Percentiles rank a stretch among this genome's conserved stretches.
These are phyloP conservation scores for Pteronotus mesoamericanus DNA, from an alignment of 2,797 vertebrate species.

Conservation along the genomic window DNA sequence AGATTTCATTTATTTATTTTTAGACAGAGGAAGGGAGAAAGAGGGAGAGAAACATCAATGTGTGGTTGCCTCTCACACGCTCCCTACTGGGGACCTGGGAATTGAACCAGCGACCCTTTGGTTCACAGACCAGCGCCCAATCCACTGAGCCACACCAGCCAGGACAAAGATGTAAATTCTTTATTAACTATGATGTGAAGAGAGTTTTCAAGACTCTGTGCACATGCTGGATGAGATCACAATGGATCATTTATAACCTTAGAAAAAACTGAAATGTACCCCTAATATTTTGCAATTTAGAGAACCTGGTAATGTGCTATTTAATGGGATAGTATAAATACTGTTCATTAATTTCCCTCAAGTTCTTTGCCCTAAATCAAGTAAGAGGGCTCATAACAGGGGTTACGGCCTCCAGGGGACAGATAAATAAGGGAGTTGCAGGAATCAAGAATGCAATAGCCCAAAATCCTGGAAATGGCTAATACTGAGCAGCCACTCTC, in stretches of 20 bases:
- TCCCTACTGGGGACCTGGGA: too few species aligned
- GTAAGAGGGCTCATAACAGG: slow-evolving; percentile 49
- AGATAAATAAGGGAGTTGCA: slow-evolving; percentile 73
- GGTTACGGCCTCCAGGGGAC: slow-evolving; percentile 79
- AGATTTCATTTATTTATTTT: too few species aligned
- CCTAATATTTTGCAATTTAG: slow-evolving; percentile 57
- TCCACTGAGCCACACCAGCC: too few species aligned
- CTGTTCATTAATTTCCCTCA: slow-evolving; percentile 70
- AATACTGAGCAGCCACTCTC: slow-evolving; percentile 89
- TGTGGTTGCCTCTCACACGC: too few species aligned
- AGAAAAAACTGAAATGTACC: not conserved
- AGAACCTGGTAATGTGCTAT: slow-evolving; percentile 51
- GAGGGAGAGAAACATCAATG: too few species aligned
- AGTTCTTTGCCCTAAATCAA: slow-evolving; percentile 70
- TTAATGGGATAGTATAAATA: slow-evolving; percentile 49
- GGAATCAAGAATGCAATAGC: slow-evolving; percentile 83
- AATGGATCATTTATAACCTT: not conserved
- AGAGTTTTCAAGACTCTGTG: slow-evolving; percentile 3
- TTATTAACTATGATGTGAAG: slow-evolving; percentile 38
- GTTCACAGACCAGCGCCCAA: too few species aligned
- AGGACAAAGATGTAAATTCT: slow-evolving; percentile 29
- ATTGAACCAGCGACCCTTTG: too few species aligned
- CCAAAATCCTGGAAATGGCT: slow-evolving; percentile 88
- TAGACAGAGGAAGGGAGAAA: too few species aligned
- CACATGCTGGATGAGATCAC: not conserved